Evolutionary conservation across 37 sponge, comb jelly and placozoan species (phyloP), one percentile per base, ranked within the genome.

Genomic region (Aphrocallistes beatrix): DNA sequence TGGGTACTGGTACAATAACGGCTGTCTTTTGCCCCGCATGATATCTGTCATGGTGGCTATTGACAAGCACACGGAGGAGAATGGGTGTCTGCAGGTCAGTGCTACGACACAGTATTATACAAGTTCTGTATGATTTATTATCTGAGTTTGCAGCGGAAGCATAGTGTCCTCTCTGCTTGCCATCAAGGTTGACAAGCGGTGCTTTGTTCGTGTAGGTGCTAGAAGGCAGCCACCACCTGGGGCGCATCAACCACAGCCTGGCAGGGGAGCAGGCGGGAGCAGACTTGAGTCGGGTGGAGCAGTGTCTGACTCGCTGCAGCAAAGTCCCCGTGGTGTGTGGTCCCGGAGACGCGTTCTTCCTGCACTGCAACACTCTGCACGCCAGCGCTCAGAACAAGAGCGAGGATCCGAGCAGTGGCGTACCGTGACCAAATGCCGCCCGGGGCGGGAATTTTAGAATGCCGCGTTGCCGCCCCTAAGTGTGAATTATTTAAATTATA

Each of bases 1-100:
- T 81, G 96, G 96, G 89, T 96, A 96, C 86, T 96, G 96, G 96
- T 96, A 96, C 84, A 87, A 89, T 8, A 93, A 93, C 83, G 96
- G 96, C 10, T 93, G 91, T 50, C 91, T 96, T 0, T 93, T 84
- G 60, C 96, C 96, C 21, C 88, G 93, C 38, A 92, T 91, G 93
- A 91, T 87, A 3, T 91, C 92, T 51, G 93, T 90, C 17, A 93
- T 96, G 84, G 90, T 96, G 81, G 93, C 96, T 16, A 90, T 96
- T 86, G 96, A 96, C 42, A 89, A 87, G 83, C 89, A 92, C 84
- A 89, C 90, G 38, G 32, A 37, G 38, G 93, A 93, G 82, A 96
- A 96, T 91, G 96, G 96, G 36, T 96, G 96, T 82, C 51, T 96
- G 81, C 90, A 94, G 86, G n/a, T n/a, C n/a, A n/a, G n/a, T n/a